Conservation (phyloP, 1,140 invertebrate genomes). For the Maconellicoccus hirsutus region DNA sequence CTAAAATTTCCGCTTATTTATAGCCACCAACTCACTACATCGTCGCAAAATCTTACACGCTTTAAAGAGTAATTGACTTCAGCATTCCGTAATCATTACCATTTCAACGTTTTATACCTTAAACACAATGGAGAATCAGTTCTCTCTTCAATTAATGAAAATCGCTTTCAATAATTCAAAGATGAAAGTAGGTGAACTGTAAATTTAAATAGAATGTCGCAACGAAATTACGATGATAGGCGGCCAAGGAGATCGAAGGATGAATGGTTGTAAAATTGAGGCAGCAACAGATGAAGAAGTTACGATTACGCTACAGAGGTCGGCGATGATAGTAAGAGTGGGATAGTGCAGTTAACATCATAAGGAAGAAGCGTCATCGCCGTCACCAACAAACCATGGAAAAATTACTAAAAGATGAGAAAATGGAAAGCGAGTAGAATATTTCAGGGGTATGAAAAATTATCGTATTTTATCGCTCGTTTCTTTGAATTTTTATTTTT, state of each 20-base stretch:
- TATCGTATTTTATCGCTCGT: no score
- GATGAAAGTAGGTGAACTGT: slow-evolving; percentile 17
- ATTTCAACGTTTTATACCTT: background rate
- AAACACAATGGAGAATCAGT: background rate
- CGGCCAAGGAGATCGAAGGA: slow-evolving; percentile 13
- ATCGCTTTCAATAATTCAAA: slow-evolving; percentile 12
- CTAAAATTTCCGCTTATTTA: no score
- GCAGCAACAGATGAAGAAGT: slow-evolving; percentile 15
- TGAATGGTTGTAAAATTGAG: slow-evolving; percentile 1
- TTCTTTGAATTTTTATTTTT: no score
- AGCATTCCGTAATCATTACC: background rate
- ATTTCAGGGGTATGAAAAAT: background rate
- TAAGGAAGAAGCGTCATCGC: background rate
- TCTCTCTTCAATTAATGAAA: background rate
- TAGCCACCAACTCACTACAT: no score
- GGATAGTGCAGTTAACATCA: background rate
- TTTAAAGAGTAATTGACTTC: no score
- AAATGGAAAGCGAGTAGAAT: slow-evolving; percentile 13
- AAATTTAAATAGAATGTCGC: slow-evolving; percentile 13
- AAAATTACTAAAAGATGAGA: slow-evolving; percentile 1
- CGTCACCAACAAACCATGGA: background rate
- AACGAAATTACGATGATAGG: background rate
- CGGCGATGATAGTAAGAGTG: slow-evolving; percentile 11
- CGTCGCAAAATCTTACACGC: no score
- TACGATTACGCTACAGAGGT: slow-evolving; percentile 6